Percentiles rank a stretch among this genome's conserved stretches.
These are phyloP conservation scores for Labeo calbasu DNA, from an alignment of 2,797 vertebrate genomes.

Conservation along the genomic window DNA sequence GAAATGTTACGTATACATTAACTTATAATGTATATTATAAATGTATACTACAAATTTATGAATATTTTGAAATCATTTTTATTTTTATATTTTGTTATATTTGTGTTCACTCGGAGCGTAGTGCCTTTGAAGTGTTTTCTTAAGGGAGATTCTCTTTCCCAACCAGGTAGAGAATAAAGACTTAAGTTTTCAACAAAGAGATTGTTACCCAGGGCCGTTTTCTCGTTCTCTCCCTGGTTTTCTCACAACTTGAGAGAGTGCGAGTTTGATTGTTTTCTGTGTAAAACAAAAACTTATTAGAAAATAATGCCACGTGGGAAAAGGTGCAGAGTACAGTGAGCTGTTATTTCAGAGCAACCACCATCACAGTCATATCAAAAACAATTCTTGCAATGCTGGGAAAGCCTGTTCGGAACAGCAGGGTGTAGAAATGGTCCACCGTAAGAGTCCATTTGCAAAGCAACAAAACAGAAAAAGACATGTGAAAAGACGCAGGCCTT, in stretches of 20 bases:
- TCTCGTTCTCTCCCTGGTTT: slow-evolving; percentile 42
- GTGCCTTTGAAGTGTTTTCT: slow-evolving; percentile 64
- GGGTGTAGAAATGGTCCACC: slow-evolving; percentile 1
- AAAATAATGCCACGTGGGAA: slow-evolving; percentile 42
- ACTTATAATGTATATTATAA: not conserved
- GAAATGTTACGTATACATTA: too few species aligned
- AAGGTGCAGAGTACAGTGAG: slow-evolving; percentile 20
- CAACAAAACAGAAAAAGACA: not conserved
- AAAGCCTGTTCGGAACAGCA: slow-evolving; percentile 3
- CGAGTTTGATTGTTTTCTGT: slow-evolving; percentile 51
- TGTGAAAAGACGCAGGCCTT: not conserved
- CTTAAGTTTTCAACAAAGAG: slow-evolving; percentile 55
- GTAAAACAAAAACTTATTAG: slow-evolving; percentile 51
- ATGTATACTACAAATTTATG: not conserved
- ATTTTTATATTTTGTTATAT: not conserved
- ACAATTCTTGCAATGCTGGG: slow-evolving; percentile 5
- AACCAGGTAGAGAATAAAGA: slow-evolving; percentile 68
- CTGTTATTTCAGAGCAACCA: slow-evolving; percentile 35
- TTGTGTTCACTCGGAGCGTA: slow-evolving; percentile 24
- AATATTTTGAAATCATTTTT: not conserved
- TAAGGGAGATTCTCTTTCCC: slow-evolving; percentile 59
- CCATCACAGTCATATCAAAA: slow-evolving; percentile 20
- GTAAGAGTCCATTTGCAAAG: slow-evolving; percentile 28
- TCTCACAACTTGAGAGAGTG: slow-evolving; percentile 30
- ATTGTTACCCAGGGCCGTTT: slow-evolving; percentile 53